Evolutionary conservation across 2,113 vertebrate genomes (phyloP), one percentile per base, ranked within the genome.

Genomic region (Numenius arquata): DNA sequence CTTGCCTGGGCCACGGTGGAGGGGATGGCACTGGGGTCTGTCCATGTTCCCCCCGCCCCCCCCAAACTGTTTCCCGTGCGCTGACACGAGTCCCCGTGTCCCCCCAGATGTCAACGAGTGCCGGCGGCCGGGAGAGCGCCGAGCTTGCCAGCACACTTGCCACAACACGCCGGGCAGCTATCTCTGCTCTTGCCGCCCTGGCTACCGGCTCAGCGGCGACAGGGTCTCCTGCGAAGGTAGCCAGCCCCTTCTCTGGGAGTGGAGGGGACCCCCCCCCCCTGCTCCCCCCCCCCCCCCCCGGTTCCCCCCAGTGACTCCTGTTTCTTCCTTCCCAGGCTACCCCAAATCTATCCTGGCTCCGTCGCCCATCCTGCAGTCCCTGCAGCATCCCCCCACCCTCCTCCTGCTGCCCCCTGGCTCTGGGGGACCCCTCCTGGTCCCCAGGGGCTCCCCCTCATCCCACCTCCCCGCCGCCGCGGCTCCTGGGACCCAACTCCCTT

Each of bases 151-250:
- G 30, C 98, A 98, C 47, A 73, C 96, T 48, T 98, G 98, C 82
- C 98, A 98, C 68, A 98, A 98, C 95, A 98, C 97, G 0, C 96
- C 98, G 3, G 98, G 98, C 91, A 98, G 98, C 77, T 98, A 97
- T 83, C 94, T 97, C 70, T 98, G 98, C 91, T 97, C 98, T 17
- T 98, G 98, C 91, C 94, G 97, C 16, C 97, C 98, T 0, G 98
- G 98, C 27, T 98, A 98, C 93, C 89, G 97, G 50, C 98, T 98
- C 36, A 63, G 96, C 4, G 8, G 86, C 0, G 98, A 98, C 93
- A 95, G 96, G 6, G 95, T 97, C 45, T 98, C 98, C 74, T 98
- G 98, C 1, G 98, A 98, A 96, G 98, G 98, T 98, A 94, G 94
- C 95, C 5, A 0, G 22, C 38, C 27, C n/a, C 8, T 32, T 32